phyloP scores from a whole-genome alignment of 2,797 vertebrate genomes.

The Enteromius radiatus region DNA sequence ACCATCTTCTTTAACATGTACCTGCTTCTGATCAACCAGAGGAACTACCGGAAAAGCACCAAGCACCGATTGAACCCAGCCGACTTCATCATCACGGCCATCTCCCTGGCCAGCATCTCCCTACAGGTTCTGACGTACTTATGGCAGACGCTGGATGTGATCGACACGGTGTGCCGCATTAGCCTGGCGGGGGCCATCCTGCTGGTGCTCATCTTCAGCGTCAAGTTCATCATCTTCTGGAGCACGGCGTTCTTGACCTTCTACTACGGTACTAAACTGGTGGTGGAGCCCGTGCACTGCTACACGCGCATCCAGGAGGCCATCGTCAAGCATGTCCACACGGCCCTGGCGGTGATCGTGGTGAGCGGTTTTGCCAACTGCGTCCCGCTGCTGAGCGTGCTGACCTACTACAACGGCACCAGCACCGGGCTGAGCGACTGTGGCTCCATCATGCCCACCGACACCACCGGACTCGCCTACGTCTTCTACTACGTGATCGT shows the following conservation, averaged over 20 bases:
- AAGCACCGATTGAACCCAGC: conserved; percentile 71
- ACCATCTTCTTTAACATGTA: conserved; percentile 77
- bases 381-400: conserved; percentile 67
- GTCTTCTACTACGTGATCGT: conserved; percentile 68
- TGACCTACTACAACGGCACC: conserved; percentile 60
- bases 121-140: conserved; percentile 74
- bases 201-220: conserved; percentile 66
- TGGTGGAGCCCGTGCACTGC: conserved; percentile 73
- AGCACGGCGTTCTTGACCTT: conserved; percentile 77
- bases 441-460: conserved; percentile 63
- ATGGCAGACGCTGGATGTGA: conserved; percentile 75
- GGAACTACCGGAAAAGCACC: conserved; percentile 60
- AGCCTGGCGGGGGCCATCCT: conserved; percentile 58
- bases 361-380: conserved; percentile 67
- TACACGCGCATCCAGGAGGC: conserved; percentile 71
- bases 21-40: conserved; percentile 72
- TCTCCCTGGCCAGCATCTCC: conserved; percentile 63
- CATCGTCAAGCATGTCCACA: conserved; percentile 73
- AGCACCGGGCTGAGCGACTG: conserved; percentile 8
- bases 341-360: conserved; percentile 67
- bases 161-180: conserved; percentile 67
- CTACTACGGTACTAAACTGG: conserved; percentile 81
- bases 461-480: conserved; percentile 54
- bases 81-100: conserved; percentile 75
- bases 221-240: conserved; percentile 80